Base-by-base conservation (phyloP, 2,888 invertebrate species). In the Drosophila meridiana region DNA sequence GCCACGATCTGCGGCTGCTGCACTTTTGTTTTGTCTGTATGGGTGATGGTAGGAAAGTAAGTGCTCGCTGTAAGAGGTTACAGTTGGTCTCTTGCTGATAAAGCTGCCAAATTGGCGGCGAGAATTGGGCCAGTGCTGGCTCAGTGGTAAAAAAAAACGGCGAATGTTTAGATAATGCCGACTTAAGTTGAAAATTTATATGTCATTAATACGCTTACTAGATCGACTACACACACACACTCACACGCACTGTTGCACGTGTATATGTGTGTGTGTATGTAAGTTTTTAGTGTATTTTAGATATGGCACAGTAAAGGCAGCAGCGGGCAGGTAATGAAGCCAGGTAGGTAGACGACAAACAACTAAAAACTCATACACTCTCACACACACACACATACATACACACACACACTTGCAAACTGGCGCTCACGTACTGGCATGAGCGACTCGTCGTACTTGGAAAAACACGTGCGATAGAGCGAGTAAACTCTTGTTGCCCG, bases 131-230 rank as follows among this genome's bases (percentile, higher is more conserved):
- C 82, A 82, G 42, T 32, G 58, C 69, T 69, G 62, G 68, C 53
- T 55, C 69, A 67, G 40, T 67, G 66, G 52, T 61, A 47, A 53
- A 52, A 47, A 53, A 52, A 53, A 74, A 66, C 52, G 48, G 68
- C 65, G 55, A 82, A 74, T 68, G 60, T 69, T 66, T 58, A 86
- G 73, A 85, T 88, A 90, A 76, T 90, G 89, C 89, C 86, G 80
- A 85, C 77, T 72, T 67, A 69, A 70, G 73, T 77, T 70, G 40
- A 73, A 88, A 76, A 86, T 83, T 70, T 78, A 89, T 89, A 74
- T 90, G 90, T 88, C 82, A 90, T 73, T 80, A 72, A 79, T 58
- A 55, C 50, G 36, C 60, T n/a, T 40, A 32, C 62, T 32, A 56
- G 42, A 20, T 56, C 30, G 11, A 32, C 30, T 28, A 57, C 57